Evolutionary conservation across 2,888 invertebrate genomes (phyloP).

Genomic region (Scaptodrosophila latifasciaeformis): DNA sequence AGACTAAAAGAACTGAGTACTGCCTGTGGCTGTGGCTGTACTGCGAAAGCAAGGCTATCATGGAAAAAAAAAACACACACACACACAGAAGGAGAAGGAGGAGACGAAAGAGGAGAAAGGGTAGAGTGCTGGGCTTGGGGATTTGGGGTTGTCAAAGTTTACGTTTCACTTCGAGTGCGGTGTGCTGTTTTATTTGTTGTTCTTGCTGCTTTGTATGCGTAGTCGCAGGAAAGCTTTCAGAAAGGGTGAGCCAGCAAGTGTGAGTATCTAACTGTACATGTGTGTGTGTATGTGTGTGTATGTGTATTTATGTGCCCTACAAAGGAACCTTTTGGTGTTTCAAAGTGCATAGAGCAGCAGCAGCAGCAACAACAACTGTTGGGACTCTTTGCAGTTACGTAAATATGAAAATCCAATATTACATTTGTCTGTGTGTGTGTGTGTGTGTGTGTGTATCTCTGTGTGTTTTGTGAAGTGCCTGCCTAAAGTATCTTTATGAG

Average conservation of each 20-base stretch:
- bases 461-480: not conserved
- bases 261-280: slow-evolving; percentile 26
- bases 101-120: not conserved
- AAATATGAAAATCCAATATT: slow-evolving; percentile 66
- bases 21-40: slow-evolving; percentile 1
- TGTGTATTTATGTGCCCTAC: slow-evolving; percentile 7
- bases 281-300: slow-evolving; percentile 11
- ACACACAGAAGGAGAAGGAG: no score
- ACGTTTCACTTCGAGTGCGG: slow-evolving; percentile 64
- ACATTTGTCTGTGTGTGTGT: slow-evolving; percentile 38
- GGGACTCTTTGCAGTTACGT: slow-evolving; percentile 45
- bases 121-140: not conserved
- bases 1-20: not conserved
- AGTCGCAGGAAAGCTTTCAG: slow-evolving; percentile 2
- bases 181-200: slow-evolving; percentile 41
- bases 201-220: slow-evolving; percentile 27
- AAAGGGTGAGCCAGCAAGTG: slow-evolving; percentile 13
- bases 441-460: slow-evolving; percentile 9
- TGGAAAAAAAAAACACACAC: no score
- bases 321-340: slow-evolving; percentile 54
- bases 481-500: slow-evolving; percentile 4
- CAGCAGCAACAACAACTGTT: slow-evolving; percentile 33
- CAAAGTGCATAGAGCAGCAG: slow-evolving; percentile 52
- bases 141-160: slow-evolving; percentile 57
- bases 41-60: not conserved